phyloP scores from a whole-genome alignment of 2,113 vertebrate species.

The Atherinomorus stipes region DNA sequence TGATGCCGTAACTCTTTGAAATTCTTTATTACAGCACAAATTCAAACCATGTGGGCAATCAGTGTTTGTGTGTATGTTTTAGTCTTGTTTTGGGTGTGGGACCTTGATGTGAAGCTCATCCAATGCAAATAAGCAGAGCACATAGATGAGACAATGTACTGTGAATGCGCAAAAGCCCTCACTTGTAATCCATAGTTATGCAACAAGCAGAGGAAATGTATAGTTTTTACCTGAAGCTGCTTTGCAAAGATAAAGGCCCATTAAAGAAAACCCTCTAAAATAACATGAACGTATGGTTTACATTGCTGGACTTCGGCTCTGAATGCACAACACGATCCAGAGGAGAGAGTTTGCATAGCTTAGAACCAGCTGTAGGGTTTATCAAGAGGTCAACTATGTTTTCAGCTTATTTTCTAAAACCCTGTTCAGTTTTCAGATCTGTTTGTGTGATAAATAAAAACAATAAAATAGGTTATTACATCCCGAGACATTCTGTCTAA shows the following conservation, averaged over 20 bases:
- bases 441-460: background rate
- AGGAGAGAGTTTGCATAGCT: background rate
- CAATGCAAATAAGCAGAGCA: constrained; percentile 3
- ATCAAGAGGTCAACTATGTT: background rate
- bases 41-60: constrained; percentile 7
- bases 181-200: background rate
- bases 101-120: background rate
- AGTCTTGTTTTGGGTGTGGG: constrained; percentile 1
- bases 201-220: background rate
- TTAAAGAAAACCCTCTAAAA: constrained; percentile 25
- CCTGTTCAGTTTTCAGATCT: background rate
- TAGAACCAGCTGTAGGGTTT: constrained; percentile 5
- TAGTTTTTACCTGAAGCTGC: background rate
- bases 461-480: background rate
- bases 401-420: too few species aligned
- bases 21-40: constrained; percentile 3
- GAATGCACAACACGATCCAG: constrained; percentile 8
- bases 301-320: constrained; percentile 9
- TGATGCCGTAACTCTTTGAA: background rate
- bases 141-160: background rate
- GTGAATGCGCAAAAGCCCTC: background rate
- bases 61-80: background rate
- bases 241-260: background rate
- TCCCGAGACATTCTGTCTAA: too few species aligned
- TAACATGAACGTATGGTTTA: constrained; percentile 25